phyloP scores from a whole-genome alignment of 2,888 invertebrate species.

The Orthosia cruda region DNA sequence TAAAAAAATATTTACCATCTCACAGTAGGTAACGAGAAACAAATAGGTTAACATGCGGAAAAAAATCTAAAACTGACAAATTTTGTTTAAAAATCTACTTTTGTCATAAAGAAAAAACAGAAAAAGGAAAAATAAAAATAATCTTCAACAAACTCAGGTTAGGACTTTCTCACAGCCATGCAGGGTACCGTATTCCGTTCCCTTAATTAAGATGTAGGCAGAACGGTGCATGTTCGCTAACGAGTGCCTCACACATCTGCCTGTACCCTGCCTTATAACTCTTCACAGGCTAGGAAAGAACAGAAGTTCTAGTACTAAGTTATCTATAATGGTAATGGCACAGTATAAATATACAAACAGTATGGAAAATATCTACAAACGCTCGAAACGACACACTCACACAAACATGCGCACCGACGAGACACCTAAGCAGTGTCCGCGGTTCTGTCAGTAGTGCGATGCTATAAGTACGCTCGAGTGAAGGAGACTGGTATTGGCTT shows the following conservation, averaged over 20 bases:
- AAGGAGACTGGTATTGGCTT: too few species aligned
- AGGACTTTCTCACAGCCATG: conserved; percentile 65
- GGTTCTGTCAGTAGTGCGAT: too few species aligned
- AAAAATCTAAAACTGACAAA: neutral
- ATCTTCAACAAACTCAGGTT: conserved; percentile 4
- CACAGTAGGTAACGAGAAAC: neutral
- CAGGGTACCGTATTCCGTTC: conserved; percentile 64
- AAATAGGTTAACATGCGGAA: neutral
- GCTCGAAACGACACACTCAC: too few species aligned
- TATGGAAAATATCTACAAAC: too few species aligned
- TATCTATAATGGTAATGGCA: neutral
- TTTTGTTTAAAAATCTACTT: neutral
- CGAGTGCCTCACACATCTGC: conserved; percentile 87
- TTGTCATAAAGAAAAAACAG: neutral
- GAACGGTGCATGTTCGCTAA: conserved; percentile 88
- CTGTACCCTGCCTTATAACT: conserved; percentile 66
- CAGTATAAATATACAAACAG: too few species aligned
- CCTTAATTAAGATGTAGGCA: conserved; percentile 91
- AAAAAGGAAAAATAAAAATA: neutral
- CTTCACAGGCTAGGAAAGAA: neutral
- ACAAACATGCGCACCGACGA: too few species aligned
- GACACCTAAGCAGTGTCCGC: too few species aligned
- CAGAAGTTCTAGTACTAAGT: conserved; percentile 34
- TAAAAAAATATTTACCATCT: neutral
- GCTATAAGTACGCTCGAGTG: too few species aligned